Conservation (phyloP, 2,113 vertebrate species). For the Gnathonemus longibarbis region DNA sequence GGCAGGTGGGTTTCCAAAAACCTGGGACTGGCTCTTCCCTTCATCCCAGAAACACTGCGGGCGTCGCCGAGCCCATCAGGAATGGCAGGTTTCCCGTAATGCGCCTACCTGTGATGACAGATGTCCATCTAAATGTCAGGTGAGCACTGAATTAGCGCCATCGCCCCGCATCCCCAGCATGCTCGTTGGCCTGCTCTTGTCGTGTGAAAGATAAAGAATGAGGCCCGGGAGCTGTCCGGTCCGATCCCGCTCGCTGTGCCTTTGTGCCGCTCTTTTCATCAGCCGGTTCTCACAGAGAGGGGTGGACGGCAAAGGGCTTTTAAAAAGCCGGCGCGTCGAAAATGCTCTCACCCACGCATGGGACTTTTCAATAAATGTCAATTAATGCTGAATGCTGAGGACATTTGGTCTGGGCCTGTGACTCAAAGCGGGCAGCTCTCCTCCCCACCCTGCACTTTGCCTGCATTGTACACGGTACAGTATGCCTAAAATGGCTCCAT, state of each 20-base stretch:
- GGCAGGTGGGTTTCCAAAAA: background rate
- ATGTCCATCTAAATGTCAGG: conserved; percentile 17
- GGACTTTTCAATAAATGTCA: conserved; percentile 17
- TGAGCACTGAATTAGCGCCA: conserved; percentile 1
- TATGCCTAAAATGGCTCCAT: background rate
- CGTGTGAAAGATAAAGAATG: conserved; percentile 3
- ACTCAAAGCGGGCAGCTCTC: background rate
- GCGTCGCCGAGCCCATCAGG: background rate
- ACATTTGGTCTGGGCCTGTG: background rate
- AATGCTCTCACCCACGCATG: conserved; percentile 1
- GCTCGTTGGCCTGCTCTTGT: background rate
- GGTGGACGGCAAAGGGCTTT: background rate
- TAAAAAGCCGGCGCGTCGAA: background rate
- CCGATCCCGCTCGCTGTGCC: background rate
- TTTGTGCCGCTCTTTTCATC: conserved; percentile 8
- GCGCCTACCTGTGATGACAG: background rate
- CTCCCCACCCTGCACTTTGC: background rate
- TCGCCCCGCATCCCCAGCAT: conserved; percentile 15
- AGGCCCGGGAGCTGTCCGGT: background rate
- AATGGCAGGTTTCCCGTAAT: background rate
- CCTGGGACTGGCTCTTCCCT: background rate
- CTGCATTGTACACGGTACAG: background rate
- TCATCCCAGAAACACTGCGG: background rate
- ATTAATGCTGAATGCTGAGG: conserved; percentile 3
- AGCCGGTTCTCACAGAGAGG: conserved; percentile 5